Conservation (phyloP, 2,113 vertebrate genomes). For the Macrotis lagotis region DNA sequence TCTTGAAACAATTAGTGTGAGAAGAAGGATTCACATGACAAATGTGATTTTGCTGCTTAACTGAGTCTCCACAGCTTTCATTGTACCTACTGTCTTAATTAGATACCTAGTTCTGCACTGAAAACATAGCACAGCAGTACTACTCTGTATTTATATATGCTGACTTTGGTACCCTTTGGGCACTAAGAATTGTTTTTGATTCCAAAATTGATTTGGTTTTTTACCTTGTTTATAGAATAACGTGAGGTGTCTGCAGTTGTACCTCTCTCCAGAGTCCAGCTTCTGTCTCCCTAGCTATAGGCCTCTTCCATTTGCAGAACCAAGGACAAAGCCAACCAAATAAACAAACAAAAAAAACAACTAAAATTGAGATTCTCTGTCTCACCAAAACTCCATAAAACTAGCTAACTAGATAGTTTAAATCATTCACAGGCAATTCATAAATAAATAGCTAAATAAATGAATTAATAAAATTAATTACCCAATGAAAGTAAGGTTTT, state of each 20-base stretch:
- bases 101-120: constrained; percentile 23
- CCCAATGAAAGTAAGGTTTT: background rate
- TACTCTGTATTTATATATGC: constrained; percentile 46
- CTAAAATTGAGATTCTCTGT: background rate
- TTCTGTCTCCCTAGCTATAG: background rate
- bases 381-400: background rate
- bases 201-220: constrained; percentile 59
- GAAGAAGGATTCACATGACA: constrained; percentile 38
- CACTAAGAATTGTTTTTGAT: constrained; percentile 54
- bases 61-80: constrained; percentile 27
- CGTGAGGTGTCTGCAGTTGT: background rate
- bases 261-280: background rate
- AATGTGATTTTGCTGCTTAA: constrained; percentile 33
- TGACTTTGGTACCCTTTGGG: constrained; percentile 18
- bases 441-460: too few relatives aligned
- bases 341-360: background rate
- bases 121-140: constrained; percentile 34
- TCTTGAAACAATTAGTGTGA: constrained; percentile 53
- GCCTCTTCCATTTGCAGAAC: background rate
- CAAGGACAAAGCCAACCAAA: constrained; percentile 28
- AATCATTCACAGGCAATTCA: background rate
- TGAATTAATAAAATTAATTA: background rate
- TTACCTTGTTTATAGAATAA: background rate
- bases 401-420: constrained; percentile 11
- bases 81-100: constrained; percentile 47